Conservation (phyloP, 1,140 invertebrate genomes). For the Orius laevigatus region DNA sequence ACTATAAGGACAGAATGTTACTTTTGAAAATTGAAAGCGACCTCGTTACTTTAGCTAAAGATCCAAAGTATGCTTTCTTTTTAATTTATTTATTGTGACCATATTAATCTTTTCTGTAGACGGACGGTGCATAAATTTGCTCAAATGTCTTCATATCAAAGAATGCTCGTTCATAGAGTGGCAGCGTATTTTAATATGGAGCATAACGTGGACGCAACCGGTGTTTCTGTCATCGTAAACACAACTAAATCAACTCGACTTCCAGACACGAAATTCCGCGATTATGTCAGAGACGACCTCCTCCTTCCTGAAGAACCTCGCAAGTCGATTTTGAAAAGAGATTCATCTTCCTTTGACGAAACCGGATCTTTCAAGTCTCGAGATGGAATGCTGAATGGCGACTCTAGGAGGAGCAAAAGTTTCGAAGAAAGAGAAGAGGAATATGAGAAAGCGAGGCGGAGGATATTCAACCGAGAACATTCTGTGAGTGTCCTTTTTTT, state of each 20-base stretch:
- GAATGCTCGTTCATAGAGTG: constrained; percentile 86
- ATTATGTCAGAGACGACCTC: constrained; percentile 31
- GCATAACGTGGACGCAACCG: constrained; percentile 79
- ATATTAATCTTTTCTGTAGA: constrained; percentile 25
- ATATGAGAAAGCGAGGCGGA: constrained; percentile 60
- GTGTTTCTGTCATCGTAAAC: constrained; percentile 69
- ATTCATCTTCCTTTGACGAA: constrained; percentile 62
- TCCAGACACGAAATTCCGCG: constrained; percentile 32
- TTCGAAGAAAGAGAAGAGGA: constrained; percentile 81
- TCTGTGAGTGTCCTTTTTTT: constrained; percentile 31
- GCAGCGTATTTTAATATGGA: constrained; percentile 87
- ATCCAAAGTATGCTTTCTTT: constrained; percentile 52
- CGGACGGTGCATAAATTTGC: constrained; percentile 66
- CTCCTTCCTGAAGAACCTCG: constrained; percentile 46
- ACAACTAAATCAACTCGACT: constrained; percentile 60
- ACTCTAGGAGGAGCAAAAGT: constrained; percentile 63
- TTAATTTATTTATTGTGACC: not conserved
- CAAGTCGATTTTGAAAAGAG: constrained; percentile 68
- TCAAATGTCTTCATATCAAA: constrained; percentile 82
- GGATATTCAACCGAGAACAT: constrained; percentile 60
- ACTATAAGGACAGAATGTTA: constrained; percentile 66
- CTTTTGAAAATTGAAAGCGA: constrained; percentile 78
- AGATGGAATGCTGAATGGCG: constrained; percentile 42
- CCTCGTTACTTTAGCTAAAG: constrained; percentile 63
- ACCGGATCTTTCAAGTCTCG: constrained; percentile 38